phyloP scores from a whole-genome alignment of 92 coral and sea anemone genomes.

The Porites cylindrica region DNA sequence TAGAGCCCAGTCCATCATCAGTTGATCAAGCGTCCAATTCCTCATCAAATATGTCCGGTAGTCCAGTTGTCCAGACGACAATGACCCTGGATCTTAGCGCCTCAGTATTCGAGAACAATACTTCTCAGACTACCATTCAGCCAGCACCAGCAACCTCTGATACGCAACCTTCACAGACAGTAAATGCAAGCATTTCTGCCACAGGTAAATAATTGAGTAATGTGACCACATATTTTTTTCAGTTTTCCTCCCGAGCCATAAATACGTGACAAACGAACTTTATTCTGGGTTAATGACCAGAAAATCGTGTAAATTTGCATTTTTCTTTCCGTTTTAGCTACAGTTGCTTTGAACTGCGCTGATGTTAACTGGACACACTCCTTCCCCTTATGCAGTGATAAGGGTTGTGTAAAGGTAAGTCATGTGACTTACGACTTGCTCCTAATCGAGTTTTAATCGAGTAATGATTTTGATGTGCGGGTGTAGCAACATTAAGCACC shows the following conservation, averaged over 20 bases:
- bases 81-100: slow-evolving; percentile 26
- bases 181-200: neutral
- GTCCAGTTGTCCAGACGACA: neutral
- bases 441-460: neutral
- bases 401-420: slow-evolving; percentile 26
- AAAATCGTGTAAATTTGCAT: neutral
- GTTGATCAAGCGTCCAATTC: neutral
- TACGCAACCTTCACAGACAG: neutral
- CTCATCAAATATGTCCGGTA: neutral
- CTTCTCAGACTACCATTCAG: neutral
- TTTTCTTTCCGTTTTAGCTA: neutral
- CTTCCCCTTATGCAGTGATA: neutral
- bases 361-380: slow-evolving; percentile 24
- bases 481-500: no score
- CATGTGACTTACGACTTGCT: no score
- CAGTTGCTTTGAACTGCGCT: neutral
- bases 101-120: slow-evolving; percentile 6
- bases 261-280: neutral
- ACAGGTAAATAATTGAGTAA: neutral
- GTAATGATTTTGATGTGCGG: neutral
- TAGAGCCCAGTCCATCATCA: slow-evolving; percentile 5
- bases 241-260: neutral
- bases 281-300: neutral
- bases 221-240: neutral
- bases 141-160: slow-evolving; percentile 17